A percentile compares a stretch with the other conserved stretches of the same genome.
Conservation (phyloP, 2,113 vertebrate species). For the Oryctolagus cuniculus region DNA sequence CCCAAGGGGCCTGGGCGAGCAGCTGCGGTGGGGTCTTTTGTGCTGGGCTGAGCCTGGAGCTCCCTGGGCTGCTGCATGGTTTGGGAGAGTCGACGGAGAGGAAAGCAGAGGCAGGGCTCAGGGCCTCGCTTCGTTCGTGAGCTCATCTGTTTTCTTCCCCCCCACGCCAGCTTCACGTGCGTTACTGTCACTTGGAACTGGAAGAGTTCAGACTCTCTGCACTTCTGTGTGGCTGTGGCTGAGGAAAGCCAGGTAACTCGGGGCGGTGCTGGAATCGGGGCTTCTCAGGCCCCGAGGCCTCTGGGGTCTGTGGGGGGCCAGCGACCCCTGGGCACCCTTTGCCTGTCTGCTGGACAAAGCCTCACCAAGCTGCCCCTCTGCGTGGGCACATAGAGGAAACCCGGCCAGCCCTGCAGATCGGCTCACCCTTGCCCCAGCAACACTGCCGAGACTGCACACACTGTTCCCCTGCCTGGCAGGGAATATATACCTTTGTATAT, state of each 20-base stretch:
- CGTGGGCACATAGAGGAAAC: neutral
- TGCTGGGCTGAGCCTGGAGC: neutral
- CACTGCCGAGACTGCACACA: fast-evolving
- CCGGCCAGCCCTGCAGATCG: no score
- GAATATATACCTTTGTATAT: no score
- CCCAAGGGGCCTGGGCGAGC: neutral
- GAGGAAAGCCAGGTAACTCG: neutral
- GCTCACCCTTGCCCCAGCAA: neutral
- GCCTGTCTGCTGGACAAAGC: no score
- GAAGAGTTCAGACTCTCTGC: neutral
- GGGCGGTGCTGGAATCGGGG: neutral
- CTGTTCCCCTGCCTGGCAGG: fast-evolving
- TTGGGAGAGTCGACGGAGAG: neutral
- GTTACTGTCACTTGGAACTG: neutral
- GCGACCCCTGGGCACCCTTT: no score
- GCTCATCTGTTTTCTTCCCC: no score
- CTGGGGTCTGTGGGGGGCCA: neutral
- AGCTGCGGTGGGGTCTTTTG: neutral
- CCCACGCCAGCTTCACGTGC: neutral
- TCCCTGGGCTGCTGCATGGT: neutral
- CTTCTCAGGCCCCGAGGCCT: no score
- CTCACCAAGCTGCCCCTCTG: neutral
- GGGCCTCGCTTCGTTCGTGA: neutral
- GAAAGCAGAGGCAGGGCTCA: neutral
- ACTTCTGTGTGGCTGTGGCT: neutral